Percentiles rank a stretch among this genome's conserved stretches.
Conservation (phyloP, 2,113 vertebrate species). For the Anarhynchus alexandrinus region DNA sequence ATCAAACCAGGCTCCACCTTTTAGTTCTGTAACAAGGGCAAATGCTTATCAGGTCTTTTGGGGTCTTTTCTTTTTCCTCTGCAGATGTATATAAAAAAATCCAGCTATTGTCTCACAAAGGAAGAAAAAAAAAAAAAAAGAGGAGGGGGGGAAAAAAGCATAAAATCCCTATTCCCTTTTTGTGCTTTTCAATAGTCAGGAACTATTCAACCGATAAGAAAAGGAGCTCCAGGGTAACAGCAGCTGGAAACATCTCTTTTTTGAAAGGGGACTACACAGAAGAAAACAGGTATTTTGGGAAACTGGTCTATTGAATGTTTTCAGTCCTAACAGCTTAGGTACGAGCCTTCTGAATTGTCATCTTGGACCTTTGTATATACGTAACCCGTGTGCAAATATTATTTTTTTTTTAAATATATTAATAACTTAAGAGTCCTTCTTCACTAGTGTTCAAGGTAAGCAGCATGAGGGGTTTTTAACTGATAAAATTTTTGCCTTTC, state of each 20-base stretch:
- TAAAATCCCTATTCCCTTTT: not conserved
- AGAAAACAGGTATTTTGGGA: not conserved
- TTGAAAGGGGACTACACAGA: not conserved
- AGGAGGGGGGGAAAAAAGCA: not conserved
- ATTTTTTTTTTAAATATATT: not conserved
- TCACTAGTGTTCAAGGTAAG: not conserved
- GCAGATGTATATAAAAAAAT: slow-evolving; percentile 54
- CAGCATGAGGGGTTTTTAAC: not conserved
- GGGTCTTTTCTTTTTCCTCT: not conserved
- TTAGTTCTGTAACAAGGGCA: not conserved
- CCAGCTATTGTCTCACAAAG: not conserved
- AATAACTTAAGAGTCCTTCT: not conserved
- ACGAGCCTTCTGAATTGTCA: not conserved
- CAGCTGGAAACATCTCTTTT: not conserved
- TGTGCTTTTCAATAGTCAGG: slow-evolving; percentile 45
- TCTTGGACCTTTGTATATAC: not conserved
- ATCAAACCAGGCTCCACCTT: slow-evolving; percentile 53
- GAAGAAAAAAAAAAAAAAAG: not conserved
- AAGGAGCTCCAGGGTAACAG: not conserved
- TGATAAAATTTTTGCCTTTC: not conserved
- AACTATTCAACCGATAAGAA: slow-evolving; percentile 23
- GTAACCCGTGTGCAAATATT: not conserved
- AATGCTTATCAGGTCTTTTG: slow-evolving; percentile 19
- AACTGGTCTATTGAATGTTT: not conserved
- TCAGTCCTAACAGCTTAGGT: not conserved